These are phyloP conservation scores for Apteryx mantelli DNA, from an alignment of 2,113 vertebrate genomes.

Conservation along the genomic window DNA sequence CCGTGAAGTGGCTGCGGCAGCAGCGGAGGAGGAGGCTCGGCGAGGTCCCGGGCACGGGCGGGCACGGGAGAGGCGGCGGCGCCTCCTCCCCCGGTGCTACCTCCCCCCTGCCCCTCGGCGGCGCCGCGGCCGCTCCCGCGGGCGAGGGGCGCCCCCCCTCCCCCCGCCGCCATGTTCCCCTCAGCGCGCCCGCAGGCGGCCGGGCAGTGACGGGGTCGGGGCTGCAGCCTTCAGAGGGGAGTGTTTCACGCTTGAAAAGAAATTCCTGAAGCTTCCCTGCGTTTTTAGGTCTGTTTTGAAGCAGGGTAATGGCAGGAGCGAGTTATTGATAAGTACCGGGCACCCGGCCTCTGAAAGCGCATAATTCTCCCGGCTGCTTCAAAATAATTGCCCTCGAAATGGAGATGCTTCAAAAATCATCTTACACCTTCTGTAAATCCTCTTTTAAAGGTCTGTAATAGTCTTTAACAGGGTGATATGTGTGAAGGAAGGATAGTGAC, in stretches of 20 bases:
- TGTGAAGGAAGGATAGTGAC: accelerated
- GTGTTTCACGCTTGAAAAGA: neutral
- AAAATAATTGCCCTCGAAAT: neutral
- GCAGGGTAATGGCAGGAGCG: accelerated
- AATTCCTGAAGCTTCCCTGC: neutral
- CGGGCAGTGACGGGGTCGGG: neutral
- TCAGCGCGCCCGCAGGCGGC: neutral
- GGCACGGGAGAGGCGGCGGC: too few relatives aligned
- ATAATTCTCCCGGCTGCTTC: accelerated
- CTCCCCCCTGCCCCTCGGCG: too few relatives aligned
- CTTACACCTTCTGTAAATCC: neutral
- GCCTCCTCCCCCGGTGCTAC: too few relatives aligned
- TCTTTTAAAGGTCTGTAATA: neutral
- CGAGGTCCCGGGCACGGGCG: too few relatives aligned
- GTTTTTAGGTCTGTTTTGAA: accelerated
- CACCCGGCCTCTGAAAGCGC: accelerated
- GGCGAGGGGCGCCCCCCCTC: too few relatives aligned
- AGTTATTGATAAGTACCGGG: accelerated
- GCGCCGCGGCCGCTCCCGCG: too few relatives aligned
- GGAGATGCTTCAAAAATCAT: neutral
- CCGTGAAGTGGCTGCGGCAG: too few relatives aligned
- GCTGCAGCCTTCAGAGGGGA: neutral
- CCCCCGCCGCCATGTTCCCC: neutral
- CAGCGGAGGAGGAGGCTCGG: too few relatives aligned
- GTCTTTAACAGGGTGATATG: neutral